A percentile compares a stretch with the other conserved stretches of the same genome.
Evolutionary conservation across 2,797 vertebrate species (phyloP).

Genomic region (Glossophaga mutica): DNA sequence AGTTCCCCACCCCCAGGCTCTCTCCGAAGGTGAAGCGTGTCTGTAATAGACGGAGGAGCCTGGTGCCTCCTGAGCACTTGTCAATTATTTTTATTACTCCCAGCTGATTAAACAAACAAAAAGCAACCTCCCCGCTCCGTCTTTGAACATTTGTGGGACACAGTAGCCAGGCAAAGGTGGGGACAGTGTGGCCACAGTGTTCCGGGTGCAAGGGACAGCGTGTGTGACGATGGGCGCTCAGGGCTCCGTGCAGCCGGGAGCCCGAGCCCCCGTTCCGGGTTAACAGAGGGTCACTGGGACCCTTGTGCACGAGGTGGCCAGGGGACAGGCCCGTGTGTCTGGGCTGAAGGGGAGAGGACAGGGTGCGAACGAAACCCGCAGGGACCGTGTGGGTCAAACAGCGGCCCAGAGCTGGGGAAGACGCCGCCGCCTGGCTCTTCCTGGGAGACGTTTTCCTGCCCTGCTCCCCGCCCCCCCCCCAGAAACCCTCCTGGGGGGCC

Average conservation of each 20-base stretch:
- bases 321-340: neutral
- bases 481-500: neutral
- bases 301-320: neutral
- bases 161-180: neutral
- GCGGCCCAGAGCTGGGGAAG: neutral
- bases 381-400: neutral
- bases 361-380: neutral
- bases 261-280: neutral
- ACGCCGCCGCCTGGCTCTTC: neutral
- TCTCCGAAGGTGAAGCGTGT: neutral
- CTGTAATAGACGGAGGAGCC: neutral
- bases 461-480: fast-evolving
- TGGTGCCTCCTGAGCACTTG: neutral
- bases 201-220: neutral
- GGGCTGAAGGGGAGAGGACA: neutral
- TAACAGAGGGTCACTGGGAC: neutral
- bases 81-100: neutral
- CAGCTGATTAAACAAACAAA: neutral
- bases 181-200: neutral
- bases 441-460: neutral
- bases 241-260: neutral
- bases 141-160: neutral
- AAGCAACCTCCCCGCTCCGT: neutral
- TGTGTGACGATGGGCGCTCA: fast-evolving
- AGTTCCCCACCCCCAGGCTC: neutral